phyloP scores from a whole-genome alignment of 2,888 invertebrate genomes.

The Parthenolecanium corni region DNA sequence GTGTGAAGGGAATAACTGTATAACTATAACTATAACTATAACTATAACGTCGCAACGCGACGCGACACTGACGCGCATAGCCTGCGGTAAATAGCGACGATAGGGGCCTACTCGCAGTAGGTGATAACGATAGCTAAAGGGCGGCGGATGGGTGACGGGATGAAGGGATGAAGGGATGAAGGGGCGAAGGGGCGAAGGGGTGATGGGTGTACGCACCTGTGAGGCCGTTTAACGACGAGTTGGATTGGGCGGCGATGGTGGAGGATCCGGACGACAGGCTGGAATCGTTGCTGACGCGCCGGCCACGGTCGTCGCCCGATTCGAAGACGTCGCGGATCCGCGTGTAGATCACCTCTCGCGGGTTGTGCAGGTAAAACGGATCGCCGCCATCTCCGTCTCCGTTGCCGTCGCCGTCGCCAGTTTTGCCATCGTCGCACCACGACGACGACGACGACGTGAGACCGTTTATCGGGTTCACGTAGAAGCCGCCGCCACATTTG shows the following conservation, averaged over 20 bases:
- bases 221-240: slow-evolving; percentile 34
- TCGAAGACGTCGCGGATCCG: slow-evolving; percentile 70
- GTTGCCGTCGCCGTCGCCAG: slow-evolving; percentile 46
- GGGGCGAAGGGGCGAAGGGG: no score
- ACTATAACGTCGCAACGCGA: no score
- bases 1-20: no score
- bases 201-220: slow-evolving; percentile 32
- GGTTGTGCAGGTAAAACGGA: slow-evolving; percentile 75
- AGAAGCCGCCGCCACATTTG: slow-evolving; percentile 55
- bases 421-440: slow-evolving; percentile 39
- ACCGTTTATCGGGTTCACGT: slow-evolving; percentile 72
- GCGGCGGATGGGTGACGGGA: no score
- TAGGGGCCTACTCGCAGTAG: no score
- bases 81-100: no score
- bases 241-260: slow-evolving; percentile 20
- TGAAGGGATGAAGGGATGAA: no score
- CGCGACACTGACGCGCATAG: no score
- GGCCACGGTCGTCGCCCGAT: slow-evolving; percentile 30
- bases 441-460: slow-evolving; percentile 40
- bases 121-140: no score
- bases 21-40: no score
- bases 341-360: slow-evolving; percentile 64
- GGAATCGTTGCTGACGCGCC: slow-evolving; percentile 25
- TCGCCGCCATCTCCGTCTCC: slow-evolving; percentile 43
- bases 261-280: slow-evolving; percentile 27